Percentiles rank a stretch among this genome's conserved stretches.
phyloP scores from a whole-genome alignment of 2,113 vertebrate species.

The Desmodus rotundus region DNA sequence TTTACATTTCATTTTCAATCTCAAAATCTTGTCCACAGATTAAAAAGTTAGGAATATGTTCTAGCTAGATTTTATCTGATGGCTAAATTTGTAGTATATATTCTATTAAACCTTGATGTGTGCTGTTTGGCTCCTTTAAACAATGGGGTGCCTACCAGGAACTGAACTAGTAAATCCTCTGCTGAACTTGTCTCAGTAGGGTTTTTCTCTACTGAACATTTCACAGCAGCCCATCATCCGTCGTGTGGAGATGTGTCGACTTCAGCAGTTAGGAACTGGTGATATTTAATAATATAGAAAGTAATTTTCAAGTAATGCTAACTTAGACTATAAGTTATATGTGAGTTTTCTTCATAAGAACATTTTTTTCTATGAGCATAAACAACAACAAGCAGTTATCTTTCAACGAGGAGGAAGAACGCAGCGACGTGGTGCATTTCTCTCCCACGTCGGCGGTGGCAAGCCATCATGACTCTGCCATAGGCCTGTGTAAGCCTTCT shows the following conservation, averaged over 20 bases:
- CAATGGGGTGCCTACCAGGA: constrained; percentile 50
- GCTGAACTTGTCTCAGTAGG: constrained; percentile 73
- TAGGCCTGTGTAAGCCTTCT: neutral
- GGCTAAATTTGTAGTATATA: constrained; percentile 66
- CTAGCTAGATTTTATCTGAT: constrained; percentile 72
- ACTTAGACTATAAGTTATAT: neutral
- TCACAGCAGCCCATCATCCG: neutral
- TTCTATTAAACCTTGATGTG: constrained; percentile 66
- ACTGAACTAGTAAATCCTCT: constrained; percentile 61
- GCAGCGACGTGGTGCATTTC: neutral
- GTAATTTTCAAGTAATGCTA: constrained; percentile 12
- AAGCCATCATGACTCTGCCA: neutral
- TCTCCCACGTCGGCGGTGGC: neutral
- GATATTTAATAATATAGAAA: constrained; percentile 24
- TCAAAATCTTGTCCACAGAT: constrained; percentile 47
- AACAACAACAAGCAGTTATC: neutral
- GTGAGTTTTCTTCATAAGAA: constrained; percentile 12
- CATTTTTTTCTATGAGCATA: neutral
- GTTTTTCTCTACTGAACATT: constrained; percentile 43
- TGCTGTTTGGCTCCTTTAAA: constrained; percentile 58
- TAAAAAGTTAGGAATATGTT: constrained; percentile 66
- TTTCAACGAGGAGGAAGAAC: neutral
- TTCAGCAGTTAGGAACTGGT: constrained; percentile 30
- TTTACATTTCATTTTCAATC: constrained; percentile 3
- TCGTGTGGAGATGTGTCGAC: neutral